Percentiles rank a stretch among this genome's conserved stretches.
phyloP scores from a whole-genome alignment of 2,797 vertebrate species.

The Sparidentex hasta region DNA sequence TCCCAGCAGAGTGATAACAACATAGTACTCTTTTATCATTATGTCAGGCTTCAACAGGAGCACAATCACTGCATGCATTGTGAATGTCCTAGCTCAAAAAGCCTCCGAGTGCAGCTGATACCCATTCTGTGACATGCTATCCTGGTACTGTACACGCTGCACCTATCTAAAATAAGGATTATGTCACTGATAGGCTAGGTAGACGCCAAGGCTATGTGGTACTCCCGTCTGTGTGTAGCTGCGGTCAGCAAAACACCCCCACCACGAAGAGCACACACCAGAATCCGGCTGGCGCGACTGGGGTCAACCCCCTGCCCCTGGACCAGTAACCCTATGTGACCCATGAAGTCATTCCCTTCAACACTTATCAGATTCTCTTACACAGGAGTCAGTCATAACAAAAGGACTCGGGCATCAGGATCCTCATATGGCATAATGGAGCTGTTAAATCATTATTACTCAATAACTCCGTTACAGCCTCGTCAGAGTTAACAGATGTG shows the following conservation, averaged over 20 bases:
- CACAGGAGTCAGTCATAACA: conserved; percentile 61
- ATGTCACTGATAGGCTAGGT: conserved; percentile 58
- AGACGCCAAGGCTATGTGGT: conserved; percentile 51
- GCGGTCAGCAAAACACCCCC: conserved; percentile 44
- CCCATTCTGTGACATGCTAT: conserved; percentile 41
- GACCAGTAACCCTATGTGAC: conserved; percentile 79
- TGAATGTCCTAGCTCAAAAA: conserved; percentile 22
- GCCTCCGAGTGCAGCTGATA: conserved; percentile 34
- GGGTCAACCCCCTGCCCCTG: conserved; percentile 75
- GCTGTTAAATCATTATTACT: conserved; percentile 55
- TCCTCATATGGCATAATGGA: conserved; percentile 27
- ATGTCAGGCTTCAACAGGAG: conserved; percentile 10
- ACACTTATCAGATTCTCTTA: conserved; percentile 68
- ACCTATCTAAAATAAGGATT: conserved; percentile 69
- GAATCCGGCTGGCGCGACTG: conserved; percentile 66
- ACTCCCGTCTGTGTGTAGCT: conserved; percentile 29
- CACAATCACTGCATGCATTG: conserved; percentile 33
- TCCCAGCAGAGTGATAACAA: background rate
- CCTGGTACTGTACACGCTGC: conserved; percentile 50
- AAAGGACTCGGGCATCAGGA: conserved; percentile 41
- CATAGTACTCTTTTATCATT: background rate
- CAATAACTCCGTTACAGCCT: conserved; percentile 44
- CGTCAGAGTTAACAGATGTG: conserved; percentile 1
- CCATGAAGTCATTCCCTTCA: conserved; percentile 78
- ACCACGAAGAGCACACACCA: conserved; percentile 45